phyloP scores from a whole-genome alignment of 2,888 invertebrate species.

The Xanthorhoe spadicearia region DNA sequence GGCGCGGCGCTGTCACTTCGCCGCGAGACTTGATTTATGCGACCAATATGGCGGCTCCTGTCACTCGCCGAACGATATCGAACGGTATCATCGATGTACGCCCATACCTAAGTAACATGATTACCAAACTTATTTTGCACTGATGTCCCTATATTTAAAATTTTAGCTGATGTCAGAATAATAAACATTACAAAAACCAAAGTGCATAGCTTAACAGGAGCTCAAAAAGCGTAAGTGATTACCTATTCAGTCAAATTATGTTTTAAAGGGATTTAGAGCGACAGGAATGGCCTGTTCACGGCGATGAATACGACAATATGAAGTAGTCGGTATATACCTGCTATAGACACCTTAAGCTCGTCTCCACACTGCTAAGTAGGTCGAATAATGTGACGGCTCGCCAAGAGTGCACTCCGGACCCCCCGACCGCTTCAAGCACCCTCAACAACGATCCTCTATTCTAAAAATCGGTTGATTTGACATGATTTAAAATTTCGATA shows the following conservation, averaged over 20 bases:
- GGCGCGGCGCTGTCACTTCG: slow-evolving; percentile 77
- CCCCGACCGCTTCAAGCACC: slow-evolving; percentile 64
- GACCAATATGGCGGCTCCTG: slow-evolving; percentile 81
- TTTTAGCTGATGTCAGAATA: background rate
- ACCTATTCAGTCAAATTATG: slow-evolving; percentile 10
- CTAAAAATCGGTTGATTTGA: slow-evolving; percentile 82
- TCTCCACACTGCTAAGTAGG: slow-evolving; percentile 76
- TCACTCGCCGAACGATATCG: slow-evolving; percentile 76
- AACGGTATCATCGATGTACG: slow-evolving; percentile 70
- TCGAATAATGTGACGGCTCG: slow-evolving; percentile 80
- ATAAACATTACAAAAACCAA: background rate
- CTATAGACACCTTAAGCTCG: slow-evolving; percentile 69
- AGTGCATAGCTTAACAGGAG: background rate
- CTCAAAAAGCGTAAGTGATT: no score
- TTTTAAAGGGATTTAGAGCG: slow-evolving; percentile 16
- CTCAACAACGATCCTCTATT: slow-evolving; percentile 68
- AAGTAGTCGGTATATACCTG: slow-evolving; percentile 51
- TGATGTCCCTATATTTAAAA: slow-evolving; percentile 32
- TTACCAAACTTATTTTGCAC: slow-evolving; percentile 40
- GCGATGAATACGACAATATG: slow-evolving; percentile 53
- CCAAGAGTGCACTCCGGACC: slow-evolving; percentile 72
- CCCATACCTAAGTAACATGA: slow-evolving; percentile 52
- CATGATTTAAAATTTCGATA: slow-evolving; percentile 83
- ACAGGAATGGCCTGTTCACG: slow-evolving; percentile 49
- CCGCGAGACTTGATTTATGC: slow-evolving; percentile 81